Evolutionary conservation across 2,888 invertebrate species (phyloP).

Genomic region (Hirtodrosophila duncani): DNA sequence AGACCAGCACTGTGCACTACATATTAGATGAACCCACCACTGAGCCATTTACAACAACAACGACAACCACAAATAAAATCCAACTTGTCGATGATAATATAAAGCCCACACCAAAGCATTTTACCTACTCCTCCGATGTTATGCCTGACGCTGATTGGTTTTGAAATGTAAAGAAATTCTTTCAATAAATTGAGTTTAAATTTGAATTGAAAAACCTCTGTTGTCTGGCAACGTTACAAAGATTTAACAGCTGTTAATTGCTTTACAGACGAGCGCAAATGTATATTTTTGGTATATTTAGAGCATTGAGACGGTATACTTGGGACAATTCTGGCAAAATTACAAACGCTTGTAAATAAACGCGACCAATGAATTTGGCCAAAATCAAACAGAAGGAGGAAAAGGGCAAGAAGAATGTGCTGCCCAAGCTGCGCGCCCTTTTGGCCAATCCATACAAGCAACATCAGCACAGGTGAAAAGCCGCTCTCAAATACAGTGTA

Average conservation of each 20-base stretch:
- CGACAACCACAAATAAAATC: neutral
- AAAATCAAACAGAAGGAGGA: constrained; percentile 56
- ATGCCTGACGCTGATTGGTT: constrained; percentile 56
- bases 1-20: constrained; percentile 1
- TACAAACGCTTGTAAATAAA: neutral
- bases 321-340: neutral
- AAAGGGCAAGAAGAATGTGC: constrained; percentile 61
- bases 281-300: no score
- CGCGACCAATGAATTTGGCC: constrained; percentile 66
- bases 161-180: neutral
- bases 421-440: constrained; percentile 69
- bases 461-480: constrained; percentile 53
- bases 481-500: neutral
- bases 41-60: neutral
- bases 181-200: neutral
- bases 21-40: constrained; percentile 3
- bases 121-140: constrained; percentile 63
- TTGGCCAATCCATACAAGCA: constrained; percentile 66
- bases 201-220: no score
- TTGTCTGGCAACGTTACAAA: no score
- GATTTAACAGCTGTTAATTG: no score
- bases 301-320: no score
- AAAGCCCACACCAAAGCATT: constrained; percentile 28
- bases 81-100: constrained; percentile 27
- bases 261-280: no score